These are phyloP conservation scores for Campopleginae sp. DNA, from an alignment of 2,888 invertebrate species.

Conservation along the genomic window DNA sequence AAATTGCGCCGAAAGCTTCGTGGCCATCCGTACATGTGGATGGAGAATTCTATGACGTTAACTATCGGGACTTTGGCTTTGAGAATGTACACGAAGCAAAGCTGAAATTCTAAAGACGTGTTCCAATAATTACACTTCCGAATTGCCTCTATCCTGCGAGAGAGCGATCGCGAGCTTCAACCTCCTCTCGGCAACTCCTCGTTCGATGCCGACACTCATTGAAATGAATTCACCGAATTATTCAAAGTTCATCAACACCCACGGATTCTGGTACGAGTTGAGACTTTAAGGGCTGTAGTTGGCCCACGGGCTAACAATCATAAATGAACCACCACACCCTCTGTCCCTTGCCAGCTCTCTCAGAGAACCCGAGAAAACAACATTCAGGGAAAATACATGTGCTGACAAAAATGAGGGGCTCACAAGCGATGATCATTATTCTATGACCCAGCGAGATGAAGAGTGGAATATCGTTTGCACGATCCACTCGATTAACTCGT, in stretches of 20 bases:
- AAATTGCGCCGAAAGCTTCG: constrained; percentile 36
- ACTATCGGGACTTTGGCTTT: constrained; percentile 73
- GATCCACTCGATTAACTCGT: constrained; percentile 11
- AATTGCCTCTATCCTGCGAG: constrained; percentile 1
- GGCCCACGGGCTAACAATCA: too few species aligned
- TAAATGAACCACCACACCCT: too few species aligned
- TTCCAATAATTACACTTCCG: constrained; percentile 2
- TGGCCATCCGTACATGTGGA: not conserved
- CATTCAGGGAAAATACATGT: too few species aligned
- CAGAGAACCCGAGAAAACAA: not conserved
- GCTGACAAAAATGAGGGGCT: not conserved
- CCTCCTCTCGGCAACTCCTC: not conserved
- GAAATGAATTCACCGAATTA: not conserved
- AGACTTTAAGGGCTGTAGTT: not conserved
- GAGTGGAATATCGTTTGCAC: not conserved
- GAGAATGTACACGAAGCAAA: constrained; percentile 25
- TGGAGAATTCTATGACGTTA: constrained; percentile 70
- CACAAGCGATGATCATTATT: not conserved
- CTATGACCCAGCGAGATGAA: not conserved
- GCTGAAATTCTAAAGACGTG: constrained; percentile 12
- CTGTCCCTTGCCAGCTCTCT: not conserved
- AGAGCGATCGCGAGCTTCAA: not conserved
- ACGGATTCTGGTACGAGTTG: too few species aligned
- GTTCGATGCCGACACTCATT: not conserved
- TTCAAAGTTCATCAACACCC: too few species aligned